Evolutionary conservation across 2,113 vertebrate genomes (phyloP), one percentile per base, ranked within the genome.

Genomic region (Strigops habroptila): DNA sequence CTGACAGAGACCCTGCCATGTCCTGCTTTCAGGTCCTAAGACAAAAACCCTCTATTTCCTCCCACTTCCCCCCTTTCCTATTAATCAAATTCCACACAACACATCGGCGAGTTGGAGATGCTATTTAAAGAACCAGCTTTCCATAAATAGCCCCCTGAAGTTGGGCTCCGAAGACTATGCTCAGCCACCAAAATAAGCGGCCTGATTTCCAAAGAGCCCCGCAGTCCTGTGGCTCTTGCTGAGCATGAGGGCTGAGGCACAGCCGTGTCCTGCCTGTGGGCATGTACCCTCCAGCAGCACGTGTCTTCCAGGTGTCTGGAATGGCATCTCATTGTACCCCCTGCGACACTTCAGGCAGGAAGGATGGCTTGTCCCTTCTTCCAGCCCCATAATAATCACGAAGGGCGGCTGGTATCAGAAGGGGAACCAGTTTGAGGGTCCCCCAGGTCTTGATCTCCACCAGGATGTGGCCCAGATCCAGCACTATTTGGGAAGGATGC

Each of bases 41-140:
- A 73, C 5, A 12, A 81, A 77, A 68, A 4, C 59, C 11, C 22
- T 16, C 44, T 0, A 0, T 43, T 52, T 49, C 33, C 24, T 30
- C 75, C 21, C 19, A 7, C 16, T 33, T 12, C 3, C 8, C 51
- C 75, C 71, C 28, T 59, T 37, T 59, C 35, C 79, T 48, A 59
- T 30, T 63, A 75, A 81, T 73, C 1, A 7, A 86, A 13, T 78
- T 83, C n/a, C 3, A 5, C 59, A 6, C 2, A 7, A 62, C 78
- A 19, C 15, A 1, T 31, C 0, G 13, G 87, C 84, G 84, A 83
- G 37, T 3, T 2, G 0, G 48, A 43, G 71, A 41, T 1, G 19
- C 82, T 95, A 88, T 96, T 93, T 91, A 70, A 93, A 94, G 95
- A 88, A 48, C 24, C 9, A 37, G 21, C 23, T 86, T 4, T 83